Conservation (phyloP, 2,113 vertebrate genomes). For the Camelus bactrianus region DNA sequence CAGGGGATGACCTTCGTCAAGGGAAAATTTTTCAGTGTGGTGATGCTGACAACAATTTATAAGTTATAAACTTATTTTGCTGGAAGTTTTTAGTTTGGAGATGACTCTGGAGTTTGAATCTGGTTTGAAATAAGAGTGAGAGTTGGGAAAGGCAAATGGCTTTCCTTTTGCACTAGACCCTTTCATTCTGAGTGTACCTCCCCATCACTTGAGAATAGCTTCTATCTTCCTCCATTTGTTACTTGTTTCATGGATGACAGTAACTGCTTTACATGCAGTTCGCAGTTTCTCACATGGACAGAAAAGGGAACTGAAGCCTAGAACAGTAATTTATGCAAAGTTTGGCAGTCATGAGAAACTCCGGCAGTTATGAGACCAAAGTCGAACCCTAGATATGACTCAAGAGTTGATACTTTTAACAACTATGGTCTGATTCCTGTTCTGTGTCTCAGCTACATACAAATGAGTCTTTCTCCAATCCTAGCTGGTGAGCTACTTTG, state of each 20-base stretch:
- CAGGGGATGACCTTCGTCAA: not conserved
- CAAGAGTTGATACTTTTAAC: not conserved
- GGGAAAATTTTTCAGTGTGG: not conserved
- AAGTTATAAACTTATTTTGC: not conserved
- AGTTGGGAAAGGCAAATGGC: not conserved
- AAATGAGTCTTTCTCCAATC: not conserved
- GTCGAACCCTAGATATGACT: not conserved
- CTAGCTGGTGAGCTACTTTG: not conserved
- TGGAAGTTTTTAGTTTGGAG: not conserved
- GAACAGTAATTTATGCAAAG: not conserved
- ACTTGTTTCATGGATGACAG: not conserved
- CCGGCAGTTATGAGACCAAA: not conserved
- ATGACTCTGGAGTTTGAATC: conserved; percentile 13
- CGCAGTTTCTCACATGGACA: not conserved
- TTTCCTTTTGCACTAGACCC: not conserved
- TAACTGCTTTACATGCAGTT: fast-evolving
- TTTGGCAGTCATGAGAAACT: not conserved
- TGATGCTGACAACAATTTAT: not conserved
- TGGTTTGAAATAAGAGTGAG: not conserved
- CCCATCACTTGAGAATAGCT: not conserved
- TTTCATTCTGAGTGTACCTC: not conserved
- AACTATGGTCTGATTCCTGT: not conserved
- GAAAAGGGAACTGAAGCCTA: not conserved
- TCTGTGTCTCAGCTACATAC: not conserved
- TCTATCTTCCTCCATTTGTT: not conserved